These are phyloP conservation scores for Gymnoscelis rufifasciata DNA, from an alignment of 2,888 invertebrate genomes.

Conservation along the genomic window DNA sequence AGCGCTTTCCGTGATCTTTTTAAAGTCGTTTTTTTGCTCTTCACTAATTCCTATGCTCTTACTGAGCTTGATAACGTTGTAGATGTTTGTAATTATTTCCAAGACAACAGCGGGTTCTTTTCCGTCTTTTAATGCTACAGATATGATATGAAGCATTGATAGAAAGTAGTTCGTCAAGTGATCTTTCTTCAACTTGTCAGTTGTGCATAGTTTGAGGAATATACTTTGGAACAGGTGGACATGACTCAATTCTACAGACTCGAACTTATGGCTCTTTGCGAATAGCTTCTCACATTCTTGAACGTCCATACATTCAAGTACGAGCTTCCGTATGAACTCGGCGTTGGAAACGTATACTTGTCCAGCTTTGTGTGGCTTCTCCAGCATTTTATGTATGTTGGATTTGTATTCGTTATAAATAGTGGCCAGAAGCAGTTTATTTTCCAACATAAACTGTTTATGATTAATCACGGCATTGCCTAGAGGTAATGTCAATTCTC, in stretches of 20 bases:
- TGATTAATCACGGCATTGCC: conserved; percentile 69
- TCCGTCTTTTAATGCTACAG: conserved; percentile 67
- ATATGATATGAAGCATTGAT: conserved; percentile 75
- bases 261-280: conserved; percentile 81
- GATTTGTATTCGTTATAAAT: conserved; percentile 81
- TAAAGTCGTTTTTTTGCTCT: conserved; percentile 50
- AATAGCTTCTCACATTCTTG: conserved; percentile 78
- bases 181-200: conserved; percentile 54
- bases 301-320: conserved; percentile 79
- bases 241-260: conserved; percentile 79
- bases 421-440: conserved; percentile 65
- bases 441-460: conserved; percentile 55
- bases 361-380: conserved; percentile 84
- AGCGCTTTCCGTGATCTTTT: conserved; percentile 64
- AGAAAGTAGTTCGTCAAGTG: conserved; percentile 74
- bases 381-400: conserved; percentile 81
- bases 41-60: conserved; percentile 43
- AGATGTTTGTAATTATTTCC: conserved; percentile 46
- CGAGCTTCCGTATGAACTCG: conserved; percentile 77
- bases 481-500: conserved; percentile 82
- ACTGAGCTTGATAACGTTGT: conserved; percentile 50
- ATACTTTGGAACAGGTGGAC: conserved; percentile 74
- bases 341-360: conserved; percentile 81
- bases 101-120: conserved; percentile 42
- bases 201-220: conserved; percentile 69